Evolutionary conservation across 2,113 vertebrate species (phyloP).

Genomic region (Syrmaticus mikado): DNA sequence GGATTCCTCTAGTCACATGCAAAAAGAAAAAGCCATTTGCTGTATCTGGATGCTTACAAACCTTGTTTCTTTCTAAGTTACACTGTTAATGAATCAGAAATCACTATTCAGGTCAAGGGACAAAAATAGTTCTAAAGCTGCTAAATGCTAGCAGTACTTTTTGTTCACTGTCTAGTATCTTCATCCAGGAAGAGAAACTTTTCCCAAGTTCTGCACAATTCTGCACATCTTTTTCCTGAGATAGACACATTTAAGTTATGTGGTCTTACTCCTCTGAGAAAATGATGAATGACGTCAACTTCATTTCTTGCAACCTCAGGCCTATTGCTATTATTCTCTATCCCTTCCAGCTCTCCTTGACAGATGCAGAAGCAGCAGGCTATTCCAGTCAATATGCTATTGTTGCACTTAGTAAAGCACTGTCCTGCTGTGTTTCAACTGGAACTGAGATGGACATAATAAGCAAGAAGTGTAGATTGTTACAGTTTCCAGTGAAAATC

Average conservation of each 20-base stretch:
- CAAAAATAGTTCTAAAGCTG: background rate
- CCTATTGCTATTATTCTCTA: background rate
- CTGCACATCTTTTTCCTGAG: background rate
- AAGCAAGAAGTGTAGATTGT: background rate
- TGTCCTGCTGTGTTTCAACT: background rate
- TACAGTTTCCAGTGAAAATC: constrained; percentile 8
- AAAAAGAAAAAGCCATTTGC: background rate
- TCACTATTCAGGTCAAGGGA: background rate
- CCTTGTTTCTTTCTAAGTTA: background rate
- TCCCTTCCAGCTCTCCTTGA: background rate
- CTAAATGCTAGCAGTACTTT: background rate
- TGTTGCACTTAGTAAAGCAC: background rate
- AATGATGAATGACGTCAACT: background rate
- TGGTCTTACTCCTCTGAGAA: background rate
- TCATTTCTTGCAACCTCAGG: background rate
- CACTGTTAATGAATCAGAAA: background rate
- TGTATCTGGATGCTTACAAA: background rate
- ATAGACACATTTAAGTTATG: background rate
- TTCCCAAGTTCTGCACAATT: background rate
- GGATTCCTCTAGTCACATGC: background rate
- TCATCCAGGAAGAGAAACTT: background rate
- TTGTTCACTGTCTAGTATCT: background rate
- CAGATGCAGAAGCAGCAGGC: background rate
- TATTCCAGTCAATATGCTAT: background rate
- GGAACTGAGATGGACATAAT: background rate